Evolutionary conservation across 1,140 invertebrate species (phyloP), one percentile per base, ranked within the genome.

Genomic region (Scaptomyza pallida): DNA sequence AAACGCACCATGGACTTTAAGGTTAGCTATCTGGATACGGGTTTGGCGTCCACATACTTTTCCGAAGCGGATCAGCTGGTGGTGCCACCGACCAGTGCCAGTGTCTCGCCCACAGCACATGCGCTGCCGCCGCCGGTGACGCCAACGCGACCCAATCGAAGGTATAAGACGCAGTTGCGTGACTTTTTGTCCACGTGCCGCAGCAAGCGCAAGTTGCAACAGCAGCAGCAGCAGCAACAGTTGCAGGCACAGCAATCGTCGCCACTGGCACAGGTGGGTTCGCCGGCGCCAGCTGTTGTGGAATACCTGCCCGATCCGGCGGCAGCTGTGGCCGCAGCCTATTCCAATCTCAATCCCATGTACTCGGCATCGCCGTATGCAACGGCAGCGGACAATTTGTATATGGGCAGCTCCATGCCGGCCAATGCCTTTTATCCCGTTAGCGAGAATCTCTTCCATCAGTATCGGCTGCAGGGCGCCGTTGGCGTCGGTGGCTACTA

Each of bases 1-100:
- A 99, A 99, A 92, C 94, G 98, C 57, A 99, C 98, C 0, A 99
- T 99, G 96, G 98, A 99, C 91, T 99, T 99, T 90, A 99, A 99
- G 94, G 97, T 91, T 10, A 99, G 98, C 82, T 99, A 99, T 91
- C 93, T 98, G 78, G 97, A 98, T 85, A 97, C 97, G 0, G 97
- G 97, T 1, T 92, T 98, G 45, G 97, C 96, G 1, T 97, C 96
- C 80, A 95, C 96, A 15, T 98, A 98, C 90, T 97, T 97, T 91
- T 96, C 96, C 2, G 97, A 98, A 83, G 94, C 94, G 21, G 96
- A 97, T 75, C 95, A 96, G 83, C 92, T 97, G n/a, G 93, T 96
- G 1, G 93, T 93, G 78, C 93, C 93, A 3, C 93, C 92, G 26
- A 56, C 68, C n/a, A 71, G 68, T 26, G 60, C 60, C 5, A 92